Base-by-base conservation (phyloP, 1,140 invertebrate genomes). In the Drosophila setifemur region DNA sequence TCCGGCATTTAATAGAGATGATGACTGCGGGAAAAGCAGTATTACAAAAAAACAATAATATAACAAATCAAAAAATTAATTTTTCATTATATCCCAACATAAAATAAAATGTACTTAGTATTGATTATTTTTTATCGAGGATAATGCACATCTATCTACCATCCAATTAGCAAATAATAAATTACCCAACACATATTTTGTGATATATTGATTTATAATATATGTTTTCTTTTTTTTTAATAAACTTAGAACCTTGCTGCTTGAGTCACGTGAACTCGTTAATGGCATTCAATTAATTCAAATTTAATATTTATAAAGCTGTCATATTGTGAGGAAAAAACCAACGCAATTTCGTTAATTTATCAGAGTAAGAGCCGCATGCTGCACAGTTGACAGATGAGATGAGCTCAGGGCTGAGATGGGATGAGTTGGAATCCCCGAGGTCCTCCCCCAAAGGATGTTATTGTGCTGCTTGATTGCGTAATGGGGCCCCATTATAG, bases 251-350 rank as follows among this genome's bases (percentile, higher is more conserved):
- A 11, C 2, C 2, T 3, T 44, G 8, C 25, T 43, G 52, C 19
- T 2, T 25, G 29, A 35, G 8, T 23, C 19, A 44, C 9, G 16
- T 3, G 23, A 44, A 47, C 40, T 47, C 31, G 23, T 70, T 70
- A 57, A 71, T 49, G 79, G 44, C 81, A 44, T 63, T 71, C 48
- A 60, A 86, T 85, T 85, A 85, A 85, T 85, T 79, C 68, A 86
- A 75, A 75, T 86, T 64, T 35, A 72, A 68, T 79, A 86, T 85
- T 85, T 64, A 86, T 85, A 39, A 72, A 71, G 53, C 66, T 68
- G 71, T 79, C 74, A 71, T 49, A 75, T 63, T 43, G 28, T 43
- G 57, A 33, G 3, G n/a, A 14, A 14, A 35, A 14, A 35, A 16
- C 4, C 11, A 33, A 11, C 47, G 35, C 54, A 74, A 63, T 78